Conservation (phyloP, 1,140 invertebrate genomes). For the Drosophila leontia region DNA sequence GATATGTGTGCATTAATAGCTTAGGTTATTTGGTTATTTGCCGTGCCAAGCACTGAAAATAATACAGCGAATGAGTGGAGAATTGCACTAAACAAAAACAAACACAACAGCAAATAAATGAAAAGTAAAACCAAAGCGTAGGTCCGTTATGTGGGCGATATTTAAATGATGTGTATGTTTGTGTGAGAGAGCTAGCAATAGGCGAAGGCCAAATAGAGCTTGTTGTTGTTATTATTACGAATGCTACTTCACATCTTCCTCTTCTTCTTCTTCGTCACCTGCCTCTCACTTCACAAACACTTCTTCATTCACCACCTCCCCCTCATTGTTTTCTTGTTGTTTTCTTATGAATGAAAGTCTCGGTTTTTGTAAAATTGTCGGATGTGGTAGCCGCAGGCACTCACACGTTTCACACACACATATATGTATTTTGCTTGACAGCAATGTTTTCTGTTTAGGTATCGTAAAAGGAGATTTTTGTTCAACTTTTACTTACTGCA, state of each 20-base stretch:
- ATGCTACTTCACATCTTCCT: conserved; percentile 8
- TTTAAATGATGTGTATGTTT: conserved; percentile 8
- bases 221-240: conserved; percentile 37
- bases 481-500: conserved; percentile 14
- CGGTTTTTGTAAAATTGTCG: conserved; percentile 1
- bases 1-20: conserved; percentile 48
- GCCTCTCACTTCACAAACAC: conserved; percentile 6
- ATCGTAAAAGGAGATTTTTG: background rate
- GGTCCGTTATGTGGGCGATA: conserved; percentile 35
- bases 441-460: background rate
- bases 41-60: conserved; percentile 40
- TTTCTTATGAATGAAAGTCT: conserved; percentile 45
- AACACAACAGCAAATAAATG: conserved; percentile 14
- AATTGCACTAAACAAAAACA: conserved; percentile 29
- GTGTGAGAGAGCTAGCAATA: conserved; percentile 32
- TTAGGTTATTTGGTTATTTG: conserved; percentile 46
- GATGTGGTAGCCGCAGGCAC: conserved; percentile 19
- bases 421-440: no score
- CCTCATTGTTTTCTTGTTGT: conserved; percentile 9
- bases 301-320: conserved; percentile 6
- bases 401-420: conserved; percentile 8
- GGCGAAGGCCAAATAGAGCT: conserved; percentile 43
- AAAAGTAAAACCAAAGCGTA: conserved; percentile 36
- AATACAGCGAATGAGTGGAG: conserved; percentile 22
- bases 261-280: conserved; percentile 2